These are phyloP conservation scores for Danio kyathit DNA, from an alignment of 2,797 vertebrate genomes.

Conservation along the genomic window DNA sequence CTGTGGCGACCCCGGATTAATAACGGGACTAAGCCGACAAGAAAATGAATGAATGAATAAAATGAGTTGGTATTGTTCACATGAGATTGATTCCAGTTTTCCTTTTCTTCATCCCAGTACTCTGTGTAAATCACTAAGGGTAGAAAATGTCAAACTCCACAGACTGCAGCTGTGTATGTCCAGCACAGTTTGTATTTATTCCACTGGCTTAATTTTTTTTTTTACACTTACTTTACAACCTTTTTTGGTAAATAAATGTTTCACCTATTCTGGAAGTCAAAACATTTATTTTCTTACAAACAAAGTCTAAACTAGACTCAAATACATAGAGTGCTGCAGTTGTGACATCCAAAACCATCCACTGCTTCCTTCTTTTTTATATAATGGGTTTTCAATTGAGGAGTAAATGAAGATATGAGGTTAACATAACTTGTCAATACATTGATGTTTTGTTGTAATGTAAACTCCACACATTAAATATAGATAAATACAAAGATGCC, in stretches of 20 bases:
- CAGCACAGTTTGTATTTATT: background rate
- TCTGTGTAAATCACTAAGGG: background rate
- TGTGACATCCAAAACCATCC: too few relatives aligned
- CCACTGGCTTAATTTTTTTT: background rate
- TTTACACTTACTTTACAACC: background rate
- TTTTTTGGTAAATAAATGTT: background rate
- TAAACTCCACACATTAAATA: too few relatives aligned
- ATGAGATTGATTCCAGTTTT: background rate
- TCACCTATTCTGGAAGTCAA: background rate
- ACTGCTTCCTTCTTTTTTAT: too few relatives aligned
- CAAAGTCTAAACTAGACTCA: background rate
- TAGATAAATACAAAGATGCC: too few relatives aligned
- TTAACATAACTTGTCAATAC: too few relatives aligned
- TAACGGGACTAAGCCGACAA: too few relatives aligned
- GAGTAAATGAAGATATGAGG: too few relatives aligned
- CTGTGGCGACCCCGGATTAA: too few relatives aligned
- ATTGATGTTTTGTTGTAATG: too few relatives aligned
- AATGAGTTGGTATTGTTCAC: background rate
- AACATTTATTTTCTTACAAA: background rate
- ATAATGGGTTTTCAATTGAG: too few relatives aligned
- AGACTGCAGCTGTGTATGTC: conserved; percentile 2
- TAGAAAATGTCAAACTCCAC: background rate
- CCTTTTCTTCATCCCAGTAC: background rate
- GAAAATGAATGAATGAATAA: too few relatives aligned
- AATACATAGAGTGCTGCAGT: background rate